These are phyloP conservation scores for Busseola fusca DNA, from an alignment of 2,888 invertebrate genomes.

Conservation along the genomic window DNA sequence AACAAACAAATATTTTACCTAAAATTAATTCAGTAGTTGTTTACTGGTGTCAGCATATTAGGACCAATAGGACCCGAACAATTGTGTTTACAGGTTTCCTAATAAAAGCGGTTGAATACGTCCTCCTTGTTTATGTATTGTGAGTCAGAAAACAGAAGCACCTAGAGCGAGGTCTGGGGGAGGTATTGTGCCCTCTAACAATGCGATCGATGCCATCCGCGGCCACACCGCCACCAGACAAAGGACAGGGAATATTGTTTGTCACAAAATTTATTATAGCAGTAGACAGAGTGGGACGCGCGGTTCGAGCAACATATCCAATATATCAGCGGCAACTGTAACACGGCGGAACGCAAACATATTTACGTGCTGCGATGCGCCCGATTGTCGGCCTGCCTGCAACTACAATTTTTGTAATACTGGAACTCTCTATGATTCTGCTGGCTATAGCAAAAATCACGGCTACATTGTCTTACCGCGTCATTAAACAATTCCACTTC, in stretches of 20 bases:
- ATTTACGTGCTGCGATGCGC: slow-evolving; percentile 70
- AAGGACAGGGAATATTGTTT: slow-evolving; percentile 87
- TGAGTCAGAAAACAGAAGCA: slow-evolving; percentile 63
- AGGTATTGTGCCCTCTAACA: slow-evolving; percentile 71
- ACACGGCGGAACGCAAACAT: slow-evolving; percentile 74
- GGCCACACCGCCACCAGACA: slow-evolving; percentile 73
- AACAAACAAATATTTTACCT: slow-evolving; percentile 40
- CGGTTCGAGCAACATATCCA: slow-evolving; percentile 72
- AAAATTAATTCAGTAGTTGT: slow-evolving; percentile 50
- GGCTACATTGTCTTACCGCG: slow-evolving; percentile 4
- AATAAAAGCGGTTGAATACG: slow-evolving; percentile 56
- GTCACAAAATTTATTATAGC: slow-evolving; percentile 87
- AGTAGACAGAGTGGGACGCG: slow-evolving; percentile 70
- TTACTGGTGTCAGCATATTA: slow-evolving; percentile 45
- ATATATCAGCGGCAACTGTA: slow-evolving; percentile 74
- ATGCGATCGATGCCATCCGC: slow-evolving; percentile 78
- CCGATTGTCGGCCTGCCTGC: slow-evolving; percentile 21
- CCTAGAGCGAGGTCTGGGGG: slow-evolving; percentile 63
- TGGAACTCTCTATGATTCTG: slow-evolving; percentile 19
- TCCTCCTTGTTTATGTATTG: slow-evolving; percentile 58
- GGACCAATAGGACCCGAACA: slow-evolving; percentile 47
- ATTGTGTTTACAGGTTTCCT: slow-evolving; percentile 54
- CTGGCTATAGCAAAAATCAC: slow-evolving; percentile 6
- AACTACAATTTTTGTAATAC: slow-evolving; percentile 36
- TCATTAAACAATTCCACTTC: slow-evolving; percentile 2